Evolutionary conservation across 2,797 vertebrate genomes (phyloP), one percentile per base, ranked within the genome.

Genomic region (Onychomys arenicola): DNA sequence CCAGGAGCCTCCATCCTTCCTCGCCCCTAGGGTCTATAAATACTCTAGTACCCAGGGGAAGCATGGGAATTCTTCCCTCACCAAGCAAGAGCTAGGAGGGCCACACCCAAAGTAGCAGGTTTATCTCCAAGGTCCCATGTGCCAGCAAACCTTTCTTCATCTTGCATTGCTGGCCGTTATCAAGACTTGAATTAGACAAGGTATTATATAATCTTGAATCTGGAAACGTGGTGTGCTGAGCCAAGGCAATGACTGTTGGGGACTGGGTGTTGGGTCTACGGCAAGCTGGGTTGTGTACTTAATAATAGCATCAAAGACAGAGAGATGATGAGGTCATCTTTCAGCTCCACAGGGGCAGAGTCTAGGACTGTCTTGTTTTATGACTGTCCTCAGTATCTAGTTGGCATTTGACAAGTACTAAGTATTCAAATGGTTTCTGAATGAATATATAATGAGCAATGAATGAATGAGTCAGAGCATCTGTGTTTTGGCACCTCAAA

Each of bases 1-100:
- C 95, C 90, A 95, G 78, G 95, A 94, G 92, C 90, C 86, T 95
- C 86, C 97, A 93, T 97, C 97, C 97, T 98, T 97, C 97, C 97
- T 97, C 82, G 90, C 32, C 88, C 80, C 80, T 91, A 90, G 40
- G 59, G 32, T 96, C 97, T 96, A 96, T 96, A 96, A 98, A 97
- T 97, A 97, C 34, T 73, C 75, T 96, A 61, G 57, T 87, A 40
- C 83, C 95, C 89, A 49, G 37, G 69, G 93, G 92, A 69, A 1
- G 14, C 11, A 49, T 67, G 43, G 19, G 49, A 92, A 97, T 96
- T 96, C 92, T 96, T 97, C 95, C 88, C 90, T 96, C 81, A 93
- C 52, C 55, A 82, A 91, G 76, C 71, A 93, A 82, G 61, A 89
- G 81, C 65, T 89, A 82, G 80, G 80, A 80, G 52, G 75, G 52